A percentile compares a stretch with the other conserved stretches of the same genome.
Conservation (phyloP, 2,888 invertebrate genomes). For the Calliphora vomitoria region DNA sequence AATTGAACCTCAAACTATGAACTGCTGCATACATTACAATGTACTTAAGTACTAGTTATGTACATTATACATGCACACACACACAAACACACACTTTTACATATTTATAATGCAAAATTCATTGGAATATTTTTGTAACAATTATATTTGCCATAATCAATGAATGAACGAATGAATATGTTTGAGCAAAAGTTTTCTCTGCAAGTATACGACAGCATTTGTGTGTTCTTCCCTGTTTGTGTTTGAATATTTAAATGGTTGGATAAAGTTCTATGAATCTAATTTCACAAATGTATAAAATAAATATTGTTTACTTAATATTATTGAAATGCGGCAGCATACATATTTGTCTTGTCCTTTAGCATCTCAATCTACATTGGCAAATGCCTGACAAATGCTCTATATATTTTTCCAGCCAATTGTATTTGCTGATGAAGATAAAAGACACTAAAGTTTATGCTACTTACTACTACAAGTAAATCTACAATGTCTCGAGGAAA, state of each 20-base stretch:
- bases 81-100: neutral
- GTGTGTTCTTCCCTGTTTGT: conserved; percentile 10
- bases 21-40: conserved; percentile 22
- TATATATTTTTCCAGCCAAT: conserved; percentile 35
- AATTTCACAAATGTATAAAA: conserved; percentile 65
- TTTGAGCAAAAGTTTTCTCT: conserved; percentile 20
- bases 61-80: neutral
- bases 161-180: conserved; percentile 29
- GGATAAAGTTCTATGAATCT: conserved; percentile 64
- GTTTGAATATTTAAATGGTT: conserved; percentile 49
- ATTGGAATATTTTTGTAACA: conserved; percentile 47
- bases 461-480: neutral
- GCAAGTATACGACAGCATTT: neutral
- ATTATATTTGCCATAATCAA: conserved; percentile 61
- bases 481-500: conserved; percentile 14
- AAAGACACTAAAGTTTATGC: conserved; percentile 30
- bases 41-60: conserved; percentile 22
- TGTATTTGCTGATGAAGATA: conserved; percentile 47
- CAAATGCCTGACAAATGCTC: conserved; percentile 57
- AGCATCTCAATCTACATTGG: conserved; percentile 15
- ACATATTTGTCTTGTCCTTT: conserved; percentile 12
- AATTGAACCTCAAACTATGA: conserved; percentile 20
- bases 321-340: conserved; percentile 52
- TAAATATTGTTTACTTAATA: conserved; percentile 69
- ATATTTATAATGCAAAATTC: conserved; percentile 35